A percentile compares a stretch with the other conserved stretches of the same genome.
Conservation (phyloP, 1,140 invertebrate species). For the Cyclina sinensis region DNA sequence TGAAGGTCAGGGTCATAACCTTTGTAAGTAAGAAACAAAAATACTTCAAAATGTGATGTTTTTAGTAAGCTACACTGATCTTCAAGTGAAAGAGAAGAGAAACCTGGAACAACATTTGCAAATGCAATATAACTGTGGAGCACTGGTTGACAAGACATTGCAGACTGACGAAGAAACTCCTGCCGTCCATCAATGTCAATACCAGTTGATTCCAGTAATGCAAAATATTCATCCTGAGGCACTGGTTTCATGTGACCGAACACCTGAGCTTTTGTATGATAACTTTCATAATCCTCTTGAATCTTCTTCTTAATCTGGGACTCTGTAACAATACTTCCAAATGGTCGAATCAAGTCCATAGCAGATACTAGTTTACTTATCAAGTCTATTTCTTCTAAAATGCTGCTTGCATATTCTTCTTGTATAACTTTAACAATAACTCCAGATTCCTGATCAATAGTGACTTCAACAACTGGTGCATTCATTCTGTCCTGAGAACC, state of each 20-base stretch:
- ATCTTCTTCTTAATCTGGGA: slow-evolving; percentile 52
- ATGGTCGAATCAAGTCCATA: slow-evolving; percentile 61
- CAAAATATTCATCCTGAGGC: slow-evolving; percentile 59
- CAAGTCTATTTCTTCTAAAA: slow-evolving; percentile 31
- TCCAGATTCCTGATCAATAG: slow-evolving; percentile 36
- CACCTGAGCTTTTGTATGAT: slow-evolving; percentile 57
- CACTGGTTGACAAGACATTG: slow-evolving; percentile 62
- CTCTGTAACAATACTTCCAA: slow-evolving; percentile 59
- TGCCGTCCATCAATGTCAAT: slow-evolving; percentile 66
- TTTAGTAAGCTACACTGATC: slow-evolving; percentile 66
- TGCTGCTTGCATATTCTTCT: not conserved
- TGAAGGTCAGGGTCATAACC: slow-evolving; percentile 62
- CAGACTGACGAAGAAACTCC: slow-evolving; percentile 64
- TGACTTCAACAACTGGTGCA: slow-evolving; percentile 30
- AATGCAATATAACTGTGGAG: slow-evolving; percentile 65
- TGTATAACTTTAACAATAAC: slow-evolving; percentile 28
- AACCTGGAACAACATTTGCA: slow-evolving; percentile 66
- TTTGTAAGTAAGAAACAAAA: slow-evolving; percentile 58
- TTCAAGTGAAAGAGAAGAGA: slow-evolving; percentile 58
- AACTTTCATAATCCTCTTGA: slow-evolving; percentile 62
- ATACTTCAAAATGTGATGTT: slow-evolving; percentile 67
- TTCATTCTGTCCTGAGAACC: not conserved
- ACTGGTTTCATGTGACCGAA: slow-evolving; percentile 65
- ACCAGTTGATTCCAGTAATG: slow-evolving; percentile 60
- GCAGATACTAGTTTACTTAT: slow-evolving; percentile 42